Evolutionary conservation across 2,888 invertebrate genomes (phyloP).

Genomic region (Suillia variegata): DNA sequence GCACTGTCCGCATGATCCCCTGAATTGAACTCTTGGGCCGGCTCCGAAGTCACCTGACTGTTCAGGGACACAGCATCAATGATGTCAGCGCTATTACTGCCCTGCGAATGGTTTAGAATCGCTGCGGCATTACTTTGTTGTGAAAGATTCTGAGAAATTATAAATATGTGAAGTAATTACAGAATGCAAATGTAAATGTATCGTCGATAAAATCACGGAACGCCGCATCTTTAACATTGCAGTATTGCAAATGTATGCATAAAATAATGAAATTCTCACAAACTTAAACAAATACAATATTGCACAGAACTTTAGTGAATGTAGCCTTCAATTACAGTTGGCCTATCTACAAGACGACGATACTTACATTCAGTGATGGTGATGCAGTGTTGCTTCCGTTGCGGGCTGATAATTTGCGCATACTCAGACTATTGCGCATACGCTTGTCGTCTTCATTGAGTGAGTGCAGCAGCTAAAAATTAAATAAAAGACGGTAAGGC

Average conservation of each 20-base stretch:
- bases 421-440: conserved; percentile 28
- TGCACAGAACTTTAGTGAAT: too few relatives aligned
- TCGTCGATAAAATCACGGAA: too few relatives aligned
- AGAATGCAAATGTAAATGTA: too few relatives aligned
- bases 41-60: conserved; percentile 51
- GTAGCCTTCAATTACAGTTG: too few relatives aligned
- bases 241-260: too few relatives aligned
- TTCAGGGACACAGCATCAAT: conserved; percentile 49
- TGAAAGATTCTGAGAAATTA: conserved; percentile 42
- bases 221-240: too few relatives aligned
- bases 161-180: not conserved
- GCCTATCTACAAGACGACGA: too few relatives aligned
- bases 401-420: conserved; percentile 34
- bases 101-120: conserved; percentile 33
- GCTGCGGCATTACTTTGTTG: conserved; percentile 41
- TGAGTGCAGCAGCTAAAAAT: conserved; percentile 65
- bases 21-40: conserved; percentile 39
- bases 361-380: conserved; percentile 50
- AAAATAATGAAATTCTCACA: too few relatives aligned
- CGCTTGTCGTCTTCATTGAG: conserved; percentile 74
- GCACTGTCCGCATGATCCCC: conserved; percentile 38
- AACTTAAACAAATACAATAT: too few relatives aligned
- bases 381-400: conserved; percentile 50
- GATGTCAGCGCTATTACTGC: conserved; percentile 38
- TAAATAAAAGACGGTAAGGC: not conserved